These are phyloP conservation scores for Ceyx cyanopectus DNA, from an alignment of 2,113 vertebrate species.

Conservation along the genomic window DNA sequence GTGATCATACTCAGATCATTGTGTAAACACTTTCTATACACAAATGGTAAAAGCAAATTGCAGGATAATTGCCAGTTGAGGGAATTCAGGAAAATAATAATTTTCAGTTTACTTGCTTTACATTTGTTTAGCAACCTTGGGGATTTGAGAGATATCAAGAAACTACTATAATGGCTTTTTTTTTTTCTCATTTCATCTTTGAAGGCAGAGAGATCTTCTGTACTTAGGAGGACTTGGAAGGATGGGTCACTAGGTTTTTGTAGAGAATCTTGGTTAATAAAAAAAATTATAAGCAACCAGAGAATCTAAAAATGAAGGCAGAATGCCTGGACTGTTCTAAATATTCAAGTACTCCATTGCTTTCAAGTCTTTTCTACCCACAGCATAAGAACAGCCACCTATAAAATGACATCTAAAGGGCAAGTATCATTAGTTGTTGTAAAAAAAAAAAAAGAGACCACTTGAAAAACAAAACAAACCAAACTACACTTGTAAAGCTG, in stretches of 20 bases:
- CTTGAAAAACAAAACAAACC: background rate
- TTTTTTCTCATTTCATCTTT: background rate
- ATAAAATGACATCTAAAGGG: background rate
- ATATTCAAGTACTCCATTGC: background rate
- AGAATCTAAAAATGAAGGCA: background rate
- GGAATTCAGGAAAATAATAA: background rate
- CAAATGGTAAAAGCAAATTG: background rate
- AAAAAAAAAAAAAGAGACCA: background rate
- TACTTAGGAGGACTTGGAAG: background rate
- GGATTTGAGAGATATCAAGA: background rate
- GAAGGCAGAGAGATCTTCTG: background rate
- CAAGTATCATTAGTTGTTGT: background rate
- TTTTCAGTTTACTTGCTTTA: background rate
- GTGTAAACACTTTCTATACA: constrained; percentile 11
- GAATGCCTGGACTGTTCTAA: background rate
- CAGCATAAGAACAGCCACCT: background rate
- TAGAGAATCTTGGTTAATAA: background rate
- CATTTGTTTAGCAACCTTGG: background rate
- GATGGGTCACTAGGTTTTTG: background rate
- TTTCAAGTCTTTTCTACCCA: background rate
- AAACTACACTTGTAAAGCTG: background rate
- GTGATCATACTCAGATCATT: background rate
- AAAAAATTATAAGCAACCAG: background rate
- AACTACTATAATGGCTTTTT: background rate
- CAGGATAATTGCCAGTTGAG: background rate